Percentiles rank a stretch among this genome's conserved stretches.
phyloP scores from a whole-genome alignment of 2,797 vertebrate species.

The Pseudotriccus pelzelni region DNA sequence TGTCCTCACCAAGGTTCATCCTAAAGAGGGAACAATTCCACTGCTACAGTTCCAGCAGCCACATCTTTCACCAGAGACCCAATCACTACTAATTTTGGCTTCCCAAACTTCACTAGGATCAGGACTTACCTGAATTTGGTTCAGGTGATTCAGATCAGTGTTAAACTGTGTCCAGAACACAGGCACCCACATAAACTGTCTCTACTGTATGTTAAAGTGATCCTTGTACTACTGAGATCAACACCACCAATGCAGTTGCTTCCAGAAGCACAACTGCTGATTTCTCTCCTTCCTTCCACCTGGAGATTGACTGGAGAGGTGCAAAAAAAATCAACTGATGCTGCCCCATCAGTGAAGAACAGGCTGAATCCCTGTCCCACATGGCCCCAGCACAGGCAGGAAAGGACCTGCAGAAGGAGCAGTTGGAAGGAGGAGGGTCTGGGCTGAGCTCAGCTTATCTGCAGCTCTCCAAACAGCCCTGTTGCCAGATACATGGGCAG shows the following conservation, averaged over 20 bases:
- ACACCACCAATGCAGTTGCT: background rate
- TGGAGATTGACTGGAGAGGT: background rate
- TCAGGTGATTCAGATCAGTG: background rate
- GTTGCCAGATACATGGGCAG: rapidly evolving
- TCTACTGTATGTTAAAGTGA: background rate
- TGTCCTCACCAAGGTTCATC: background rate
- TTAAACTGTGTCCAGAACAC: background rate
- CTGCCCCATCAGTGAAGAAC: background rate
- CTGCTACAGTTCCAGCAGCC: background rate
- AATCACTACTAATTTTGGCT: background rate
- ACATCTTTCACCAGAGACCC: background rate
- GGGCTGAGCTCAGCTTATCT: background rate
- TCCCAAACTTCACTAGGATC: background rate
- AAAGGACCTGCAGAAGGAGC: background rate
- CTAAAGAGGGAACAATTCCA: background rate
- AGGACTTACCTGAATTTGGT: background rate
- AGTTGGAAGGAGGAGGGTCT: background rate
- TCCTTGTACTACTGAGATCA: background rate
- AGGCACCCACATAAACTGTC: background rate
- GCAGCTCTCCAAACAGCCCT: background rate
- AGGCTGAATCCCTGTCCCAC: background rate
- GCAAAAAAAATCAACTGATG: background rate
- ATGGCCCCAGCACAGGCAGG: background rate
- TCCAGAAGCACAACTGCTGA: background rate
- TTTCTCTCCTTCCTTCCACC: background rate